Conservation (phyloP, 2,797 vertebrate species). For the Coreius guichenoti region DNA sequence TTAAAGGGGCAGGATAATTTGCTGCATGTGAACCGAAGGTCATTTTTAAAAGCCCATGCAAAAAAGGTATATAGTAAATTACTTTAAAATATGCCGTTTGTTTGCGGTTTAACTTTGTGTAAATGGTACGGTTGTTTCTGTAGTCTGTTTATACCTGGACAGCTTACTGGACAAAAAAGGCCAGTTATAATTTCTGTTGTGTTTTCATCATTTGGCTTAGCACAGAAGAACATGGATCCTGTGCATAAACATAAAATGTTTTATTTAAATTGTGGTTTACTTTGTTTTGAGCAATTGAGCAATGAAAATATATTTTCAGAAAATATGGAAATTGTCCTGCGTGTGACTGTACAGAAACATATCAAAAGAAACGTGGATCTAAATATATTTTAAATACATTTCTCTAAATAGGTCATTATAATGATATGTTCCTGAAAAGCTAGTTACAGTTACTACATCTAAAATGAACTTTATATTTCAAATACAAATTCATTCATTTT, state of each 20-base stretch:
- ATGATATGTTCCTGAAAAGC: neutral
- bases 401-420: neutral
- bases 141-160: too few relatives aligned
- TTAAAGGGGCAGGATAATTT: neutral
- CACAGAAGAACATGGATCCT: neutral
- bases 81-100: neutral
- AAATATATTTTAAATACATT: too few relatives aligned
- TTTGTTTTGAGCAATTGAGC: neutral
- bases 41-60: slow-evolving; percentile 2
- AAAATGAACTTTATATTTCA: neutral
- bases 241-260: neutral
- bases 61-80: slow-evolving; percentile 34
- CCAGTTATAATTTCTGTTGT: neutral
- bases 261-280: neutral
- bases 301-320: neutral
- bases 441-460: neutral
- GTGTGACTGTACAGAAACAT: neutral
- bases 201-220: neutral
- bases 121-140: neutral
- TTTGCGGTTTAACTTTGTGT: neutral
- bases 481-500: neutral
- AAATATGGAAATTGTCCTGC: neutral
- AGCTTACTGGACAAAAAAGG: neutral
- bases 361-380: too few relatives aligned
- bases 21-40: slow-evolving; percentile 30